Conservation (phyloP, 2,797 vertebrate genomes). For the Malurus splendens region DNA sequence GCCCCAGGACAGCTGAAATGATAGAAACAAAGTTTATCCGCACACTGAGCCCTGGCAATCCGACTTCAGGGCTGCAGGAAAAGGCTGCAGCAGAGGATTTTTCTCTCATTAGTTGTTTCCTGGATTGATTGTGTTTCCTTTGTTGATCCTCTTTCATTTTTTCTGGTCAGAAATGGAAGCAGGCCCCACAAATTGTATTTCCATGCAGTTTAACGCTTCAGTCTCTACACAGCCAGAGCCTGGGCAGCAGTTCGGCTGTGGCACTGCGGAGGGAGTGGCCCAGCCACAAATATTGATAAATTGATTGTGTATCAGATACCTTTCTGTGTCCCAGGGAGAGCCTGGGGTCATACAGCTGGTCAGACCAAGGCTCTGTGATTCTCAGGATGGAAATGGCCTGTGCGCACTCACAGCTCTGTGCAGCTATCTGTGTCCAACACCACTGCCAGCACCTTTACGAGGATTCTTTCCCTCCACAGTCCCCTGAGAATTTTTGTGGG, state of each 20-base stretch:
- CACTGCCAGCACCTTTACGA: background rate
- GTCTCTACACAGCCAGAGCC: background rate
- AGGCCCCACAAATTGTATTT: background rate
- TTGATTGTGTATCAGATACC: background rate
- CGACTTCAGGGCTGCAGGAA: background rate
- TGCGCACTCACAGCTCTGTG: background rate
- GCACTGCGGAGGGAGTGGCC: background rate
- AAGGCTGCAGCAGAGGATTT: background rate
- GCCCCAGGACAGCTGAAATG: background rate
- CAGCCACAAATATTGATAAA: background rate
- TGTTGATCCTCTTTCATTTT: background rate
- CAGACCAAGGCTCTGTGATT: background rate
- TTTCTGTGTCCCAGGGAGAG: background rate
- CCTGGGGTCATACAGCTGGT: background rate
- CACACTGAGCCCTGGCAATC: background rate
- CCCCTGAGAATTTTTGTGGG: background rate
- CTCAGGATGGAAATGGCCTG: background rate
- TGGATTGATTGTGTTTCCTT: background rate
- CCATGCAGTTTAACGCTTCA: background rate
- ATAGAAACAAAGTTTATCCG: background rate
- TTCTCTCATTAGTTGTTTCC: background rate
- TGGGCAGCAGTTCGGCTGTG: background rate
- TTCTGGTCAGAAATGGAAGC: background rate
- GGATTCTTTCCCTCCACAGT: background rate
- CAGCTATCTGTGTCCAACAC: background rate